Conservation (phyloP, 2,797 vertebrate genomes). For the Babyrousa celebensis region DNA sequence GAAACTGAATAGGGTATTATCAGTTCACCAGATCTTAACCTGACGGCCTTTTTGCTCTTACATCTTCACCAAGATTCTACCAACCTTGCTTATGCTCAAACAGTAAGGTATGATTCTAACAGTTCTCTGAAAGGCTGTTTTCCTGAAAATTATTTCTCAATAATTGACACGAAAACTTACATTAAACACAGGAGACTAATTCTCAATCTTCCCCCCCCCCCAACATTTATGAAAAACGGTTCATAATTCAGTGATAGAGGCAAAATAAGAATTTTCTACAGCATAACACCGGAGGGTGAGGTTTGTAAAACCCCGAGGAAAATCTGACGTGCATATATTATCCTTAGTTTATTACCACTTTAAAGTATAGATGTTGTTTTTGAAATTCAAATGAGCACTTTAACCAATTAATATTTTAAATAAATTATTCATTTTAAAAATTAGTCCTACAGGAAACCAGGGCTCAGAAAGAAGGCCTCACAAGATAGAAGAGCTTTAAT, state of each 20-base stretch:
- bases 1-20: not conserved
- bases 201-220: not conserved
- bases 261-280: not conserved
- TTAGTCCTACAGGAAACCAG: not conserved
- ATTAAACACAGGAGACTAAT: not conserved
- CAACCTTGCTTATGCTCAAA: not conserved
- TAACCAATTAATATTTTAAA: not conserved
- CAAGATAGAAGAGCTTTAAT: not conserved
- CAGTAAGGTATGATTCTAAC: not conserved
- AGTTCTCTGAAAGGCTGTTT: not conserved
- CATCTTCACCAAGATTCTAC: not conserved
- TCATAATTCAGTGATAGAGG: not conserved
- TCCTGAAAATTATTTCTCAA: constrained; percentile 21
- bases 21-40: not conserved
- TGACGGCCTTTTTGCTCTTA: not conserved
- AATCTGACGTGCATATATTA: not conserved
- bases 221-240: not conserved
- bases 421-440: not conserved
- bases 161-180: not conserved
- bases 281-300: not conserved
- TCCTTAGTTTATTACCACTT: not conserved
- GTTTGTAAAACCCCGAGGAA: not conserved
- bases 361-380: not conserved
- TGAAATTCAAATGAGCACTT: not conserved
- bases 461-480: not conserved